A percentile compares a stretch with the other conserved stretches of the same genome.
Evolutionary conservation across 2,888 invertebrate species (phyloP).

Genomic region (Chaitophorus viminalis): DNA sequence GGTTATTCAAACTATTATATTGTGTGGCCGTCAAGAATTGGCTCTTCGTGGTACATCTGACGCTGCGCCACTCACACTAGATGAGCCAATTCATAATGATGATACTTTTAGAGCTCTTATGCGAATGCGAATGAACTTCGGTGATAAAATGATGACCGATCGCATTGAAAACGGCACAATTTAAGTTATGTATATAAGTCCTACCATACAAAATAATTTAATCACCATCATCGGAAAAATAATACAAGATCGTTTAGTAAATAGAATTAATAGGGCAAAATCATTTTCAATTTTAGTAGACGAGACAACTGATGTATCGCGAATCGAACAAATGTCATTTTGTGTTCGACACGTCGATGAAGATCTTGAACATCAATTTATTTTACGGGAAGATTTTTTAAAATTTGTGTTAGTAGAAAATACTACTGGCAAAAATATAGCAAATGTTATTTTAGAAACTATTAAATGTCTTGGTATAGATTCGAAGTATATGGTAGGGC

Average conservation of each 20-base stretch:
- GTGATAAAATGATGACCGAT: constrained; percentile 24
- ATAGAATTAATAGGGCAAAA: constrained; percentile 23
- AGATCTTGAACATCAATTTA: constrained; percentile 16
- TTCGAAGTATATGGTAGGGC: constrained; percentile 6
- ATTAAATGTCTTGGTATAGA: constrained; percentile 10
- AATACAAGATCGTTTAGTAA: constrained; percentile 14
- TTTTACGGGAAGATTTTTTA: constrained; percentile 9
- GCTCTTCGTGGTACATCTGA: too few relatives aligned
- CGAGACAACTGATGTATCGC: background rate
- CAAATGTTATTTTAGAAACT: constrained; percentile 15
- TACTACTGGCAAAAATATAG: constrained; percentile 1
- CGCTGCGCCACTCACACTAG: too few relatives aligned
- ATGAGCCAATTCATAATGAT: too few relatives aligned
- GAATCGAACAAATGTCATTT: constrained; percentile 24
- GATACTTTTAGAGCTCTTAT: background rate
- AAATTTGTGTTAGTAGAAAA: too few relatives aligned
- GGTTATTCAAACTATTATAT: too few relatives aligned
- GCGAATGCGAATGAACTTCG: constrained; percentile 12
- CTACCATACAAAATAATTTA: constrained; percentile 37
- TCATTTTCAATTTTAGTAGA: constrained; percentile 24
- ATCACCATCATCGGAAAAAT: constrained; percentile 1
- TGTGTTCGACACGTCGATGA: constrained; percentile 11
- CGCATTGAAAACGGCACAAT: too few relatives aligned
- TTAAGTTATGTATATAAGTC: constrained; percentile 6
- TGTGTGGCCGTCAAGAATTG: too few relatives aligned